A percentile compares a stretch with the other conserved stretches of the same genome.
phyloP scores from a whole-genome alignment of 2,113 vertebrate genomes.

The Atrichornis clamosus region DNA sequence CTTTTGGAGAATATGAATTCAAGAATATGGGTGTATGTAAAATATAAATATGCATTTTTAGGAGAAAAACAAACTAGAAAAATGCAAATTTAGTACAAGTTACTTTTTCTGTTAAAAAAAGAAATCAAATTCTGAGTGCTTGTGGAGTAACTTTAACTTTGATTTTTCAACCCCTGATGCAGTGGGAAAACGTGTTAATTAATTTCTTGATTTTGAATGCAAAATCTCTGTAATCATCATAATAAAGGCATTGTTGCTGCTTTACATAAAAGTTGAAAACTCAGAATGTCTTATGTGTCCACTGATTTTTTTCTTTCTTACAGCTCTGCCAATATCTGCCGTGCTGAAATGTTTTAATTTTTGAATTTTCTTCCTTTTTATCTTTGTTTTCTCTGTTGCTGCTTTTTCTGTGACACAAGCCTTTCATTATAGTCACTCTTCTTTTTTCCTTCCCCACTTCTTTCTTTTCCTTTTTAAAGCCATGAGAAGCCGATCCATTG shows the following conservation, averaged over 20 bases:
- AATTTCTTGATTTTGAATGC: conserved; percentile 58
- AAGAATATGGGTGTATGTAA: neutral
- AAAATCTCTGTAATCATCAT: conserved; percentile 48
- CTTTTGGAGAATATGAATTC: neutral
- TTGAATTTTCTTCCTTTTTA: conserved; percentile 79
- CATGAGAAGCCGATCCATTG: conserved; percentile 99
- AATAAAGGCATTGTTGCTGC: conserved; percentile 65
- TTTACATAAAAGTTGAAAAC: conserved; percentile 72
- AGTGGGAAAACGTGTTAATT: conserved; percentile 42
- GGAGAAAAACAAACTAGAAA: conserved; percentile 1
- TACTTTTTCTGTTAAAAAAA: conserved; percentile 5
- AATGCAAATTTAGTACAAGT: conserved; percentile 1
- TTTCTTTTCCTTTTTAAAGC: conserved; percentile 89
- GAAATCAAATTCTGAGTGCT: neutral
- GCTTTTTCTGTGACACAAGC: conserved; percentile 82
- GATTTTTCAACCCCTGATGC: conserved; percentile 65
- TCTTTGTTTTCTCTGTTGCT: conserved; percentile 81
- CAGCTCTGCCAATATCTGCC: conserved; percentile 80
- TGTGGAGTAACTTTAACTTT: conserved; percentile 5
- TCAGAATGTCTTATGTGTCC: conserved; percentile 68
- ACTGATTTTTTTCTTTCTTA: conserved; percentile 78
- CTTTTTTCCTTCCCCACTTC: conserved; percentile 81
- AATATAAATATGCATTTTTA: neutral
- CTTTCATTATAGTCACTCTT: conserved; percentile 84
- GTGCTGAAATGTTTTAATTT: conserved; percentile 85